A percentile compares a stretch with the other conserved stretches of the same genome.
Evolutionary conservation across 2,797 vertebrate species (phyloP).

Genomic region (Anomalospiza imberbis): DNA sequence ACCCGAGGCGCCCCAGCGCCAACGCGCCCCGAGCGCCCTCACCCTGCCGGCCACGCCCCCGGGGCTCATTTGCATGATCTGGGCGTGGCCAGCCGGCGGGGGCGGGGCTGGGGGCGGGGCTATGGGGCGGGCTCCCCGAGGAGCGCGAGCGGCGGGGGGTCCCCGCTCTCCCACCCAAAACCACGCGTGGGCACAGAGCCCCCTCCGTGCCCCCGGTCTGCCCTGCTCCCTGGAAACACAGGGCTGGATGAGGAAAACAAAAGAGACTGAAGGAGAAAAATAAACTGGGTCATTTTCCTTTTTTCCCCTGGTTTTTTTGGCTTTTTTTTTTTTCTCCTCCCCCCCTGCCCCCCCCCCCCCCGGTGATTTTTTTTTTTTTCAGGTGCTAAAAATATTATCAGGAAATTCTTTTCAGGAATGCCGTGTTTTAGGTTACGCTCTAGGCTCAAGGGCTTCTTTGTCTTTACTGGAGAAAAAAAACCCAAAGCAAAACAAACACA

Average conservation of each 20-base stretch:
- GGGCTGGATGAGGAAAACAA: not conserved
- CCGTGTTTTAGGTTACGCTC: constrained; percentile 51
- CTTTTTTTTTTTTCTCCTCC: not conserved
- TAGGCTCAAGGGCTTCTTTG: constrained; percentile 73
- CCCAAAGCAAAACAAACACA: not conserved
- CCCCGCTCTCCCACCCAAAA: not conserved
- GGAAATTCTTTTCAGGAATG: constrained; percentile 74
- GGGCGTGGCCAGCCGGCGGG: not conserved
- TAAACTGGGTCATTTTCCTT: not conserved
- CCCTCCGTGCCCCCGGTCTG: too few species aligned
- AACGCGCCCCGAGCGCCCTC: not conserved
- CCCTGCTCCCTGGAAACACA: not conserved
- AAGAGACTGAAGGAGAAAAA: not conserved
- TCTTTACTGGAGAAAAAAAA: constrained; percentile 24
- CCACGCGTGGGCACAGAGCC: not conserved
- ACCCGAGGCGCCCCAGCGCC: not conserved
- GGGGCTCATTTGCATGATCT: fast-evolving
- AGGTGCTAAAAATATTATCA: constrained; percentile 75
- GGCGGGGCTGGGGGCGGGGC: not conserved
- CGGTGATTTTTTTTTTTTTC: not conserved
- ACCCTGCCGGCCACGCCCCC: not conserved
- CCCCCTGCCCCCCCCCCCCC: fast-evolving
- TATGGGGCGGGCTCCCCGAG: not conserved
- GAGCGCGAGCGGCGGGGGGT: not conserved
- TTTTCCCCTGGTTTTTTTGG: too few species aligned